phyloP scores from a whole-genome alignment of 2,113 vertebrate species.

The Mormyrus iriodes region DNA sequence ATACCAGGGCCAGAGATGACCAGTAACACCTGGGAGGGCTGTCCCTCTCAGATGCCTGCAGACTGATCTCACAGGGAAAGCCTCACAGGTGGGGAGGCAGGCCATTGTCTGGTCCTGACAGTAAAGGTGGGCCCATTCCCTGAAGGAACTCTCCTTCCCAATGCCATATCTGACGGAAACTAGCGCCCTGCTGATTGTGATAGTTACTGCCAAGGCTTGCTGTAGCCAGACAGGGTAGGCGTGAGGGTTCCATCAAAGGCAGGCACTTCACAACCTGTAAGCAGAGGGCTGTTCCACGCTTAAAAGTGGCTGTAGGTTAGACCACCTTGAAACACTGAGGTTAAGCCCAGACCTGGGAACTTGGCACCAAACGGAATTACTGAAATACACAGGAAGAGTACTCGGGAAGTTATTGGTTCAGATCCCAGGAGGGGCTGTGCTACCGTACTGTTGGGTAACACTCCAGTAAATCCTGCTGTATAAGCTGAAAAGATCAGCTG shows the following conservation, averaged over 20 bases:
- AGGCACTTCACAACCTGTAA: too few relatives aligned
- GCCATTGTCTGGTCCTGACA: neutral
- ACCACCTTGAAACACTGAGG: neutral
- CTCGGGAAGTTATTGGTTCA: neutral
- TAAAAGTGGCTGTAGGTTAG: neutral
- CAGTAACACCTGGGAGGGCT: conserved; percentile 11
- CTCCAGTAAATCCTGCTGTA: neutral
- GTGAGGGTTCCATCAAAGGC: neutral
- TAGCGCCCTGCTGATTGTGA: neutral
- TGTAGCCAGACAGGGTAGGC: neutral
- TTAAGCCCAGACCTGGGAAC: neutral
- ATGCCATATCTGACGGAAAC: neutral
- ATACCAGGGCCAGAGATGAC: conserved; percentile 8
- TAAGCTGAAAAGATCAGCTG: neutral
- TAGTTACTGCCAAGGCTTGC: neutral
- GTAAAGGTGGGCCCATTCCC: neutral
- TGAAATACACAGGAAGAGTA: neutral
- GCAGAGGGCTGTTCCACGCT: too few relatives aligned
- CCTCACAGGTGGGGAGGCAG: neutral
- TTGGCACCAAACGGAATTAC: neutral
- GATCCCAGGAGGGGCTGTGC: neutral
- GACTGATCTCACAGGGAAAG: neutral
- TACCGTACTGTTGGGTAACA: neutral
- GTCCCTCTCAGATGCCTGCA: neutral
- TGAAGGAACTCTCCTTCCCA: neutral